These are phyloP conservation scores for Cheirogaleus major DNA, from an alignment of 2,797 vertebrate genomes.

Conservation along the genomic window DNA sequence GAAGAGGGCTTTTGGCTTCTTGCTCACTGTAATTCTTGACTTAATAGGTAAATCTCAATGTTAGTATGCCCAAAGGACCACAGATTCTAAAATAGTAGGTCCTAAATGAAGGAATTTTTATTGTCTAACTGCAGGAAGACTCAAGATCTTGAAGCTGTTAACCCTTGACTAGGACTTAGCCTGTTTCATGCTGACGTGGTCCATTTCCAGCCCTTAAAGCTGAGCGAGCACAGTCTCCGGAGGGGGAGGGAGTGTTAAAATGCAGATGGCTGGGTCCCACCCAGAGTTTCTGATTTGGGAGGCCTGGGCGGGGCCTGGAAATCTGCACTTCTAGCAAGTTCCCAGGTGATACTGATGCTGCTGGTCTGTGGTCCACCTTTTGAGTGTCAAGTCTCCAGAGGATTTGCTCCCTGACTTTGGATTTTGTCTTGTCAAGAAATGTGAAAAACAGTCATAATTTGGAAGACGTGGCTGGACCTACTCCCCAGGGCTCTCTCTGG, in stretches of 20 bases:
- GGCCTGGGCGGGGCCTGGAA: not conserved
- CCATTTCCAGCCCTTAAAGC: not conserved
- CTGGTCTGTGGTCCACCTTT: not conserved
- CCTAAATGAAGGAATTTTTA: not conserved
- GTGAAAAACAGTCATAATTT: not conserved
- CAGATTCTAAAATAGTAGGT: not conserved
- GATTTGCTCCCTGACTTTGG: not conserved
- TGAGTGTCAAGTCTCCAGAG: not conserved
- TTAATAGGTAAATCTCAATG: not conserved
- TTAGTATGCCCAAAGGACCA: not conserved
- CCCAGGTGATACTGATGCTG: not conserved
- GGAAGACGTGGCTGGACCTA: not conserved
- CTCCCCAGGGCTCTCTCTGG: not conserved
- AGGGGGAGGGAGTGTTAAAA: not conserved
- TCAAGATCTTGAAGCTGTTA: not conserved
- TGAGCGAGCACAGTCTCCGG: rapidly evolving
- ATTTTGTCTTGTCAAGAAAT: not conserved
- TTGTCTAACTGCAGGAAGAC: not conserved
- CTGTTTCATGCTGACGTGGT: not conserved
- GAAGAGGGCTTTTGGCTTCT: conserved; percentile 1
- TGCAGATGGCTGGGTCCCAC: not conserved
- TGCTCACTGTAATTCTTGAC: not conserved
- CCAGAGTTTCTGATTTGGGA: not conserved
- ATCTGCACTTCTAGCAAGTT: not conserved
- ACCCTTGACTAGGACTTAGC: not conserved